Evolutionary conservation across 2,797 vertebrate species (phyloP), one percentile per base, ranked within the genome.

Genomic region (Varecia variegata): DNA sequence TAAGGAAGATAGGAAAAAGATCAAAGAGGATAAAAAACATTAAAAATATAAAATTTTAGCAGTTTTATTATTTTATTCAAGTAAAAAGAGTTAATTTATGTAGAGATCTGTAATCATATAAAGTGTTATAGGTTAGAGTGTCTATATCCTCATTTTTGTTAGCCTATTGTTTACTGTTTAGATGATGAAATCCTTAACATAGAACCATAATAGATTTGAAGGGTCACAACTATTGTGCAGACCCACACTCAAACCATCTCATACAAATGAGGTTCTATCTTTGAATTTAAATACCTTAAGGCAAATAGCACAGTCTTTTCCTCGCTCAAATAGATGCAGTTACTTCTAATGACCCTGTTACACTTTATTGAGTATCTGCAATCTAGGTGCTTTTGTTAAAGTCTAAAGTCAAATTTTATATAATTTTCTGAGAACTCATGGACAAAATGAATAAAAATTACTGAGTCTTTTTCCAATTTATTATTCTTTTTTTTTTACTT

Each of bases 321-420:
- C 58, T 47, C 80, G n/a, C 68, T 96, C 47, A 97, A 88, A 95
- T 73, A 94, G 84, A 96, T 90, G 76, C 87, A 97, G 93, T 96
- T 97, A 94, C 87, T 38, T 92, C 93, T 97, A 95, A 97, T 89
- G 87, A 96, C 54, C 93, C 45, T 83, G 68, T 73, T 95, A 56
- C 38, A 96, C 35, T 93, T 76, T 96, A 90, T 90, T 95, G 73
- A 94, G 38, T 94, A 12, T 90, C 71, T 96, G 30, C 85, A 60
- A 89, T 93, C 45, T 74, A 89, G 86, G 32, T 84, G 30, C 38
- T 90, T 96, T 94, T 91, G 54, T 74, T 83, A 65, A 76, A 76
- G 40, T 50, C 65, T 95, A 45, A 50, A 92, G 43, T 92, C 74
- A 86, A 77, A 88, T 82, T 97, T 89, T 76, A 67, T 32, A 96